Base-by-base conservation (phyloP, 2,113 vertebrate species). In the Oceanites oceanicus region DNA sequence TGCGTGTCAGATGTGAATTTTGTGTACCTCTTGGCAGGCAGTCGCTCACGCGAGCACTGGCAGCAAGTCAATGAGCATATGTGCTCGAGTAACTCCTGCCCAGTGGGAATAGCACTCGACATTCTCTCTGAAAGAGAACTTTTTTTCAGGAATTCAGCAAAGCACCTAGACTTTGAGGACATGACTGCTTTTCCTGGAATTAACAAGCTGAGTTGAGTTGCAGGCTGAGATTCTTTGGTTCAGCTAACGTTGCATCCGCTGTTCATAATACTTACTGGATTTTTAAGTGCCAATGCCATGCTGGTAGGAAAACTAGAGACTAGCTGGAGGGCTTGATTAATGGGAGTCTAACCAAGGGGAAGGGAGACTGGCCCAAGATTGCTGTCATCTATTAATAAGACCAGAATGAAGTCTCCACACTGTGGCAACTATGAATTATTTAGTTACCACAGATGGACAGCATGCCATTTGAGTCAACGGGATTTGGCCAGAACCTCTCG, bases 81-180 rank as follows among this genome's bases (percentile, higher is more conserved):
- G 70, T 75, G 61, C 84, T 90, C 75, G 61, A 93, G 77, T 85
- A 56, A 61, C 25, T 96, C 66, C 70, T 85, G 89, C 73, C 70
- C 76, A 88, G 56, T 65, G 70, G 67, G 89, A 40, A 40, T 44
- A 87, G 38, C 0, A 9, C 68, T 81, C 85, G 65, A 68, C 16
- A 45, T 87, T 79, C 49, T 88, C 70, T 78, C 77, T 68, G 73
- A 85, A 96, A 88, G 40, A 61, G 19, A 90, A 75, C 32, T 52
- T 81, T 82, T 95, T 92, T 88, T 90, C 63, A 84, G 72, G 50
- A 80, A 91, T 94, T 94, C 83, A 77, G n/a, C 30, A 95, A 81
- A 81, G 61, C 86, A 89, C 5, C 2, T 77, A 67, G 65, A 55
- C 62, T 95, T 86, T 74, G 86, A 95, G 61, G 86, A 50, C 47